These are phyloP conservation scores for Pagetopsis macropterus DNA, from an alignment of 2,797 vertebrate species.

Conservation along the genomic window DNA sequence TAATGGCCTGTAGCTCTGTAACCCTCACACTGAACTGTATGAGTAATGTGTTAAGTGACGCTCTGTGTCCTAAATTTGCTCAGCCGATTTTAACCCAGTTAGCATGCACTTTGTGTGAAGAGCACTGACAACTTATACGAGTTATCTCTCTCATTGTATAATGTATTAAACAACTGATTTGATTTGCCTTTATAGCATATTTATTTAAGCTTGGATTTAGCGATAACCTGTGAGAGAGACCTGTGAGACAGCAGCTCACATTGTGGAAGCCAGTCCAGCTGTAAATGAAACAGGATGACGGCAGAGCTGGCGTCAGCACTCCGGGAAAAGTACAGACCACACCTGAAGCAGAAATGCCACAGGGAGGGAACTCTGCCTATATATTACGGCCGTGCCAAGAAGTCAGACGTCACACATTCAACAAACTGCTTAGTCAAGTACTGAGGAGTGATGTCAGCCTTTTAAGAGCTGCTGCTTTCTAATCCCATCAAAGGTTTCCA, in stretches of 20 bases:
- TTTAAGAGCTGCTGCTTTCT: constrained; percentile 40
- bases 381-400: constrained; percentile 20
- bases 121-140: background rate
- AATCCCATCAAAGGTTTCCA: constrained; percentile 56
- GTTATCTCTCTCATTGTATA: background rate
- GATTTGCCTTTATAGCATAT: too few relatives aligned
- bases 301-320: constrained; percentile 26
- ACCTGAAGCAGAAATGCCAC: constrained; percentile 40
- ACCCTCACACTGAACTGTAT: background rate
- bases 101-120: background rate
- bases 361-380: background rate
- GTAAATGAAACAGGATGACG: constrained; percentile 30
- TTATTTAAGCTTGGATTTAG: constrained; percentile 11
- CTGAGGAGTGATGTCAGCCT: constrained; percentile 52
- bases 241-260: background rate
- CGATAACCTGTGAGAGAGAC: background rate
- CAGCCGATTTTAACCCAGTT: constrained; percentile 2
- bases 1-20: constrained; percentile 2
- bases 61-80: background rate
- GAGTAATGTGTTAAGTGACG: constrained; percentile 17
- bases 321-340: constrained; percentile 28
- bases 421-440: constrained; percentile 37
- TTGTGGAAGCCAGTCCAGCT: constrained; percentile 4
- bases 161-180: background rate
- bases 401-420: constrained; percentile 23